Evolutionary conservation across 1,140 invertebrate species (phyloP).

Genomic region (Theocolax elegans): DNA sequence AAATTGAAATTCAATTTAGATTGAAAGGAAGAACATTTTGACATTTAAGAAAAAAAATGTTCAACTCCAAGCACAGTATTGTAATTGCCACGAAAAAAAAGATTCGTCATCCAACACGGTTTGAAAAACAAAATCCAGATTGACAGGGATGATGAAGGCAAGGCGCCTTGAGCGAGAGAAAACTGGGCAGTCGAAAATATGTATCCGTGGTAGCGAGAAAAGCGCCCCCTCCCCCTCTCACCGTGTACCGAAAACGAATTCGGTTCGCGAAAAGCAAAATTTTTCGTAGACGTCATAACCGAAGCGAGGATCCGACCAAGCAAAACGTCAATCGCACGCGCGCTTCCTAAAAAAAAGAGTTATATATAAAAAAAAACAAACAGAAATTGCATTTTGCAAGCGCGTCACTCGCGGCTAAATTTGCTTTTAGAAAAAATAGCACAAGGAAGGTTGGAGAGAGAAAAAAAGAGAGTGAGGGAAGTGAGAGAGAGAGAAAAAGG

Average conservation of each 20-base stretch:
- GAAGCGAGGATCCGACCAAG: slow-evolving; percentile 2
- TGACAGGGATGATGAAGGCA: slow-evolving; percentile 2
- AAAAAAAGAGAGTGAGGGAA: not conserved
- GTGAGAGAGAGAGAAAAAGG: not conserved
- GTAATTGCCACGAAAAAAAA: too few species aligned
- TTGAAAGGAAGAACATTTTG: too few species aligned
- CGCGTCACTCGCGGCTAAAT: slow-evolving; percentile 25
- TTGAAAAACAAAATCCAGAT: slow-evolving; percentile 28
- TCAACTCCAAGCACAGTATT: too few species aligned
- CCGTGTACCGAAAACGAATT: too few species aligned
- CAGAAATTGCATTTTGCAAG: slow-evolving; percentile 24
- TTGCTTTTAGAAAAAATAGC: slow-evolving; percentile 23
- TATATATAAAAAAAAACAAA: too few species aligned
- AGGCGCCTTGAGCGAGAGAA: not conserved
- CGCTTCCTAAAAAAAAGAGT: not conserved
- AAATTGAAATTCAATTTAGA: too few species aligned
- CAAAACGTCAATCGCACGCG: slow-evolving; percentile 24
- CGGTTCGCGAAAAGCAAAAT: too few species aligned
- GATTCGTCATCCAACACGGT: too few species aligned
- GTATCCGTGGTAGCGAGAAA: too few species aligned
- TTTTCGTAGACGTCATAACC: slow-evolving; percentile 15
- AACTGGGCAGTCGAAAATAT: not conserved
- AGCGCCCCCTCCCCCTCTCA: too few species aligned
- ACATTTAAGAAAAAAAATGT: too few species aligned
- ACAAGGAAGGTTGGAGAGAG: not conserved